Base-by-base conservation (phyloP, 2,888 invertebrate genomes). In the Pandemis corylana region DNA sequence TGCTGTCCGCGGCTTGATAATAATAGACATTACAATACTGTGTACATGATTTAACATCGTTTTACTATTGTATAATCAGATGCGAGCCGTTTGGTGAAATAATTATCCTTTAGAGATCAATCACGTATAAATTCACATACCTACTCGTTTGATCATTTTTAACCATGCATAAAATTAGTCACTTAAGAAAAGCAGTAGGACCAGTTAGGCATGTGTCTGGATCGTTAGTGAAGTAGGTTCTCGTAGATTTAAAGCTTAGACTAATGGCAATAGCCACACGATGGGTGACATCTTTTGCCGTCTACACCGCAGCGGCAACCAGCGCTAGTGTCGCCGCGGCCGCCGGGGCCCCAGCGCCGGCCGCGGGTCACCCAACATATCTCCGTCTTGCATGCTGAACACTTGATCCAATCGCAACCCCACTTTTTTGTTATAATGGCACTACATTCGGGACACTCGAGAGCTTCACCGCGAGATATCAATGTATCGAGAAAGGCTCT, bases 341-440 rank as follows among this genome's bases (percentile, higher is more conserved):
- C 98, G 81, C 82, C 95, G 0, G 96, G 95, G 0, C 96, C 96
- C 96, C 96, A 96, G 12, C 96, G 92, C 5, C 95, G 95, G 12
- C 97, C 97, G 82, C 97, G 96, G 0, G 98, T 98, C 70, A 98
- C 97, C 98, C 98, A 98, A 89, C 98, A 98, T 76, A 98, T 98
- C 92, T 98, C 98, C 7, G 98, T 98, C 91, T 98, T 97, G 91
- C 98, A 98, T 93, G 98, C 97, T 0, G 97, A 97, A 90, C 98
- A 98, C 80, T 97, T 95, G 71, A 98, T 94, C 98, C 98, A 98
- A 90, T 98, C 98, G 92, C 98, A 98, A 77, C 98, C 98, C 97
- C 97, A 98, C 93, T 98, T 98, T 90, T 98, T 98, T 92, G 97
- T 97, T 44, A 98, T 95, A 65, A 98, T 96, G 0, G 92, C 89